Percentiles rank a stretch among this genome's conserved stretches.
Conservation (phyloP, 1,140 invertebrate genomes). For the Chironomus striatipennis region DNA sequence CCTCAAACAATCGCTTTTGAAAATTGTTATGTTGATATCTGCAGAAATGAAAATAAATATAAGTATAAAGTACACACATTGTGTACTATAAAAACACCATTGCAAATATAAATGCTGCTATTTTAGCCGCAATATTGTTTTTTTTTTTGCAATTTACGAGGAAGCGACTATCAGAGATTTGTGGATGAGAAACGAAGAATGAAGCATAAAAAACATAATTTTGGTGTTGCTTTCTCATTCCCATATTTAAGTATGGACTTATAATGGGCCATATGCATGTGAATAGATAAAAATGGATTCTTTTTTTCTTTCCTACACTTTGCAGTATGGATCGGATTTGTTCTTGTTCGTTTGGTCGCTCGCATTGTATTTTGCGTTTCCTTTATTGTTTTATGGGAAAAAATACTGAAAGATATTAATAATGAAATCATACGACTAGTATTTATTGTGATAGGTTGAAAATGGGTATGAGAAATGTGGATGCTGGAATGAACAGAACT, state of each 20-base stretch:
- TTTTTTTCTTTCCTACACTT: not conserved
- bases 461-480: too few relatives aligned
- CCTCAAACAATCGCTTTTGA: slow-evolving; percentile 4
- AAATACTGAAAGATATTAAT: not conserved
- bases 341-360: not conserved
- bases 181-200: not conserved
- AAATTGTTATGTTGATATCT: slow-evolving; percentile 11
- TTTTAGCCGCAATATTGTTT: slow-evolving; percentile 1
- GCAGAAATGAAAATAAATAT: not conserved
- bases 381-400: not conserved
- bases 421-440: too few relatives aligned
- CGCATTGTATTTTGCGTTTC: not conserved
- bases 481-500: too few relatives aligned
- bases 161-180: slow-evolving; percentile 18
- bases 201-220: not conserved
- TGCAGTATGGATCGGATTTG: not conserved
- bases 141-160: slow-evolving; percentile 12
- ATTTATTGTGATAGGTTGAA: too few relatives aligned
- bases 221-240: slow-evolving; percentile 1
- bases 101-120: not conserved
- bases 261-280: not conserved
- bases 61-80: too few relatives aligned
- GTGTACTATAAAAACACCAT: slow-evolving; percentile 21
- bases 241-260: not conserved
- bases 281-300: not conserved